Conservation (phyloP, 2,888 invertebrate species). For the Phorcus lineatus region DNA sequence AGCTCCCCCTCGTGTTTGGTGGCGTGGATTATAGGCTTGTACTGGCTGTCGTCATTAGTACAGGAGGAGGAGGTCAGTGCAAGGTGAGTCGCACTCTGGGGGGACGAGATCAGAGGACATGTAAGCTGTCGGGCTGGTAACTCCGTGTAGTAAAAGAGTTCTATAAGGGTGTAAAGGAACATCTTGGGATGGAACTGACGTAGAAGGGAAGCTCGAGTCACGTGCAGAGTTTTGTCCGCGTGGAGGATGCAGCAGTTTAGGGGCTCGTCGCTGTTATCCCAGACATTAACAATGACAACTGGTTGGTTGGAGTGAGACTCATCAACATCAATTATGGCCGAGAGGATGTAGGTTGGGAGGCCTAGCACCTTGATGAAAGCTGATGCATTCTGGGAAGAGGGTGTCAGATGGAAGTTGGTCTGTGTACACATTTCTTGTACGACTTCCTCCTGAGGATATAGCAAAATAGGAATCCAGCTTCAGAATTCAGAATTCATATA, state of each 20-base stretch:
- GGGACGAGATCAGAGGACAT: not conserved
- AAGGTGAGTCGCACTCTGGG: not conserved
- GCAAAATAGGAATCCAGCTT: no score
- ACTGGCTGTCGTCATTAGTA: not conserved
- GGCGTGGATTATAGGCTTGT: not conserved
- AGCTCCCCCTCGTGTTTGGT: not conserved
- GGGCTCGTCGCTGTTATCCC: not conserved
- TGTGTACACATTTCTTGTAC: not conserved
- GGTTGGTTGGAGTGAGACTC: not conserved
- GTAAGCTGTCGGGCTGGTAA: not conserved
- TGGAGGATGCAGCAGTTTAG: conserved; percentile 1
- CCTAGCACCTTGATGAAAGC: not conserved
- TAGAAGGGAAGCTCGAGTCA: not conserved
- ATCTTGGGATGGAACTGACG: not conserved
- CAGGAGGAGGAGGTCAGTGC: not conserved
- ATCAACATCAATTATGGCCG: conserved; percentile 16
- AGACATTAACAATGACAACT: not conserved
- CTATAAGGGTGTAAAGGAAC: not conserved
- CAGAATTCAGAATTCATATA: no score
- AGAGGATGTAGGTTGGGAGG: not conserved
- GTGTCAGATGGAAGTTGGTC: not conserved
- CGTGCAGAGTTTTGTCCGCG: not conserved
- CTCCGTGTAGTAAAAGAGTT: not conserved
- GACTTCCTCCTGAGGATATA: no score
- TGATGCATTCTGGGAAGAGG: not conserved